Conservation (phyloP, 2,888 invertebrate species). For the Coleophora deauratella region DNA sequence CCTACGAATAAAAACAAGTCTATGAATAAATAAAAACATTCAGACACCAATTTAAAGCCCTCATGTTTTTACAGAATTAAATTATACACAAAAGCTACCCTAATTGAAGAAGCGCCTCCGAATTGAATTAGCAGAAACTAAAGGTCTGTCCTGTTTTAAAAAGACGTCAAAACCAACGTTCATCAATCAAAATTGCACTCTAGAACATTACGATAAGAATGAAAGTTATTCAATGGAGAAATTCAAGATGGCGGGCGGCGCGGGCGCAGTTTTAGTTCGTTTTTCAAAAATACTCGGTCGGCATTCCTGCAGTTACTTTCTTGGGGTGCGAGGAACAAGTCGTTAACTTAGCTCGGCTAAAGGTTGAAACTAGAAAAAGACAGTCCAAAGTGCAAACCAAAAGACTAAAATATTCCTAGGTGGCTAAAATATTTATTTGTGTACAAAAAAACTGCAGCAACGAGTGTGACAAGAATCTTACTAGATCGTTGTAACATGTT, state of each 20-base stretch:
- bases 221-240: constrained; percentile 16
- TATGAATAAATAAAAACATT: not conserved
- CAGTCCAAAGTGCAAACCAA: no score
- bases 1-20: no score
- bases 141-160: constrained; percentile 21
- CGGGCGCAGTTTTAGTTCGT: constrained; percentile 46
- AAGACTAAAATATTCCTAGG: no score
- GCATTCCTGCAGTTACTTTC: constrained; percentile 26
- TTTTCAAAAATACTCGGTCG: constrained; percentile 45
- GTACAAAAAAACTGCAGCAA: no score
- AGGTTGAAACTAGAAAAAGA: no score
- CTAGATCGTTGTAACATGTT: no score
- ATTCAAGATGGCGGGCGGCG: constrained; percentile 47
- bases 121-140: constrained; percentile 38
- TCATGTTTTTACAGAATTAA: not conserved
- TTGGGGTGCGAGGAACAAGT: constrained; percentile 34
- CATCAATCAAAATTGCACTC: constrained; percentile 15
- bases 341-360: no score
- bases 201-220: constrained; percentile 14
- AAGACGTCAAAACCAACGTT: constrained; percentile 11
- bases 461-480: no score
- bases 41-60: constrained; percentile 1
- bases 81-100: constrained; percentile 24
- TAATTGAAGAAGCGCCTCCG: constrained; percentile 36
- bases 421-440: no score